Percentiles rank a stretch among this genome's conserved stretches.
Evolutionary conservation across 2,113 vertebrate genomes (phyloP).

Genomic region (Pavo muticus): DNA sequence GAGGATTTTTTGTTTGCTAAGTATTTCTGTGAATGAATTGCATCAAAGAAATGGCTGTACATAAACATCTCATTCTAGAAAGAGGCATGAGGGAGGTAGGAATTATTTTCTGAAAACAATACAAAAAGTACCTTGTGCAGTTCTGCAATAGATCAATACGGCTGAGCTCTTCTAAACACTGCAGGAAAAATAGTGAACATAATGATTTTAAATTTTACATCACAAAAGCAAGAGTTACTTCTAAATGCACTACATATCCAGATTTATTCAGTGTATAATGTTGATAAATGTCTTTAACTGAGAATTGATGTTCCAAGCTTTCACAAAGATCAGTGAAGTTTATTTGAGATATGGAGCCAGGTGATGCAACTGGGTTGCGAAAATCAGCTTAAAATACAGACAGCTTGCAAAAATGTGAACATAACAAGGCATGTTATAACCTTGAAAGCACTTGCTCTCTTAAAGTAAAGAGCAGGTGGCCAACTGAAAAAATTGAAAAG

Average conservation of each 20-base stretch:
- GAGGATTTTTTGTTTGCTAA: not conserved
- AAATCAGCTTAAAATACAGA: not conserved
- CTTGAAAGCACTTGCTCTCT: constrained; percentile 1
- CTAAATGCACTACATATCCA: not conserved
- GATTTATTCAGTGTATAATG: not conserved
- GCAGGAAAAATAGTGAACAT: not conserved
- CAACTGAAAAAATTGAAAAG: not conserved
- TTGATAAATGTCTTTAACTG: not conserved
- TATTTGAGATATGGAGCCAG: not conserved
- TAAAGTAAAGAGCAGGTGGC: not conserved
- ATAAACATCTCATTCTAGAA: not conserved
- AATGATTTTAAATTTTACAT: not conserved
- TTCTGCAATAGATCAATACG: not conserved
- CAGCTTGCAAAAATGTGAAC: not conserved
- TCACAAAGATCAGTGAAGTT: not conserved
- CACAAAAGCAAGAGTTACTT: not conserved
- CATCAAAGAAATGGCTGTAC: not conserved
- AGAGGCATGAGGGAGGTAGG: not conserved
- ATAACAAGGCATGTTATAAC: not conserved
- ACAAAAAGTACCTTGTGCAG: not conserved
- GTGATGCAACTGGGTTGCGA: not conserved
- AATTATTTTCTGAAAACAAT: not conserved
- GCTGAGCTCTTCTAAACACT: not conserved
- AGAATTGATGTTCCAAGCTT: not conserved
- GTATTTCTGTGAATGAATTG: not conserved